Evolutionary conservation across 2,797 vertebrate species (phyloP), one percentile per base, ranked within the genome.

Genomic region (Petrocephalus schoutedeni): DNA sequence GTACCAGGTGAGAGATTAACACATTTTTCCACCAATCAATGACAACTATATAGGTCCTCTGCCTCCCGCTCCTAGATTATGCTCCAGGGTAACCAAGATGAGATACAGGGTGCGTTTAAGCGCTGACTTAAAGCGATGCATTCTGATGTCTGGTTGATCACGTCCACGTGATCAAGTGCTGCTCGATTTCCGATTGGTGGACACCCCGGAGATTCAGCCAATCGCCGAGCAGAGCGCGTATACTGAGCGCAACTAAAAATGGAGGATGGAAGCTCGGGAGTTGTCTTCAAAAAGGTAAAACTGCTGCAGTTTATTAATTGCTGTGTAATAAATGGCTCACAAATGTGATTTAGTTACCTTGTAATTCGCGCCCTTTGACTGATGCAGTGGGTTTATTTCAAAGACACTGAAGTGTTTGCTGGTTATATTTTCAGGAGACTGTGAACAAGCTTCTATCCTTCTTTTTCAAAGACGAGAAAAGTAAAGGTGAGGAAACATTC

Each of bases 381-480:
- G 41, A 32, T 19, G 57, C 58, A 67, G 5, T n/a, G 21, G 3
- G n/a, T 49, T 23, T 36, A 1, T 1, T 53, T 59, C 28, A 1
- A 54, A n/a, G 9, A 5, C 14, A 36, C 9, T 59, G 6, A n/a
- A 6, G 19, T n/a, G 3, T 23, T 1, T 58, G 3, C 23, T 21
- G 14, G n/a, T 5, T 28, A 49, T 89, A 6, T 84, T 89, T 86
- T 8, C 88, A 96, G 95, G 95, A 95, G 4, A 95, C 94, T 0
- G 88, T 96, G 3, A 87, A 87, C 59, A 96, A 95, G 93, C 92
- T 96, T 3, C 77, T 96, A 88, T 90, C 90, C 4, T 59, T 90
- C 86, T 96, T 89, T 88, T 96, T 96, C 87, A 95, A 91, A 64
- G 95, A 96, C 77, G 95, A 94, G 2, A 96, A 94, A 93, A 96